Evolutionary conservation across 2,888 invertebrate species (phyloP).

Genomic region (Altica lythri): DNA sequence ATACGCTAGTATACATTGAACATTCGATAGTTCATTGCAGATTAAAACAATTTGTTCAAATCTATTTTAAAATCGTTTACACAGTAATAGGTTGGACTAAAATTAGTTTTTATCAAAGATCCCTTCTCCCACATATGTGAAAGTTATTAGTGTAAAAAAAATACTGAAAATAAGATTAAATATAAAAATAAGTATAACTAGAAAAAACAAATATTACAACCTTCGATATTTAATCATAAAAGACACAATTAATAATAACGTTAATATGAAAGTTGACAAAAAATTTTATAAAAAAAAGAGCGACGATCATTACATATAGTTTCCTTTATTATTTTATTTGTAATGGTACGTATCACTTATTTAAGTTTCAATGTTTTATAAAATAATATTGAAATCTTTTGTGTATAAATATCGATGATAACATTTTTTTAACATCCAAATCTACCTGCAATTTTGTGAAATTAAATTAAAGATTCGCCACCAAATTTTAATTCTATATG

Average conservation of each 20-base stretch:
- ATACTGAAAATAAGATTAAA: slow-evolving; percentile 21
- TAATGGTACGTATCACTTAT: no score
- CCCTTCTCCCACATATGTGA: no score
- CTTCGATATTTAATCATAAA: slow-evolving; percentile 11
- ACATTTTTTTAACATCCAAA: slow-evolving; percentile 5
- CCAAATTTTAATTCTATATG: slow-evolving; percentile 16
- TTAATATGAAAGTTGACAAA: slow-evolving; percentile 8
- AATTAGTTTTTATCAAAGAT: no score
- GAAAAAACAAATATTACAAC: slow-evolving; percentile 10
- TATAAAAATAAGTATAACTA: slow-evolving; percentile 5
- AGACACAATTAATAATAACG: neutral
- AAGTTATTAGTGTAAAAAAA: no score
- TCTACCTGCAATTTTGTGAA: slow-evolving; percentile 14
- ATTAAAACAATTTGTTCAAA: slow-evolving; percentile 10
- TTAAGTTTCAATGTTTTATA: no score
- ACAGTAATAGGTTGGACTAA: no score
- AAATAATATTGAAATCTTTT: no score
- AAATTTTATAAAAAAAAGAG: no score
- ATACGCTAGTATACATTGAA: slow-evolving; percentile 30
- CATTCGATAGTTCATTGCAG: slow-evolving; percentile 14
- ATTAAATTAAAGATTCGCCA: slow-evolving; percentile 13
- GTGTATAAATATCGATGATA: no score
- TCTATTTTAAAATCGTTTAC: no score
- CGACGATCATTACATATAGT: no score
- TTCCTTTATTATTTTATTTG: no score